phyloP scores from a whole-genome alignment of 2,888 invertebrate genomes.

The Megaustenia siamemsis region DNA sequence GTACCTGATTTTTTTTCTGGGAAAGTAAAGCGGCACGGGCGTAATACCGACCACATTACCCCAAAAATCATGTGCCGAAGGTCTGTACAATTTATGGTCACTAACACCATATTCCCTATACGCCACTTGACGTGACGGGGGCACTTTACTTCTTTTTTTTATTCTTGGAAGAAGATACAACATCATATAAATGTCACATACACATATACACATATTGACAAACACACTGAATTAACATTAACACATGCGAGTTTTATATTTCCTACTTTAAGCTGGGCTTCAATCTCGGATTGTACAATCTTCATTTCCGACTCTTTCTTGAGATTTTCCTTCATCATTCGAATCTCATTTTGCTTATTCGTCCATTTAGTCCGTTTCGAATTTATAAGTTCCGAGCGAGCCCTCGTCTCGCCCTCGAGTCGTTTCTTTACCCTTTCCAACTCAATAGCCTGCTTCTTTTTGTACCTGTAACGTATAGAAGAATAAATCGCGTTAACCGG shows the following conservation, averaged over 20 bases:
- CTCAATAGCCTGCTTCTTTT: neutral
- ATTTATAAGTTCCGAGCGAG: neutral
- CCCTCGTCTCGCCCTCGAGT: neutral
- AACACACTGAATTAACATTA: neutral
- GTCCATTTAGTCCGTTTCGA: neutral
- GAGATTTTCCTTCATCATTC: neutral
- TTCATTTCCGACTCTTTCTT: neutral
- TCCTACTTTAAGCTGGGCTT: slow-evolving; percentile 13
- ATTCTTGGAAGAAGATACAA: neutral
- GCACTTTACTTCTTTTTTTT: too few relatives aligned
- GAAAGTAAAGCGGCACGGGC: too few relatives aligned
- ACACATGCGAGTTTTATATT: too few relatives aligned
- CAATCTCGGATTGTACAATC: neutral
- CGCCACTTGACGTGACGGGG: too few relatives aligned
- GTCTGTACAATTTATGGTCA: too few relatives aligned
- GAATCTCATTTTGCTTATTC: neutral
- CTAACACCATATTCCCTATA: too few relatives aligned
- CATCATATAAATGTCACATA: too few relatives aligned
- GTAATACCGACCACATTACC: too few relatives aligned
- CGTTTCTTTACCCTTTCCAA: neutral
- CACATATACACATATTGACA: neutral
- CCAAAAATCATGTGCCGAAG: too few relatives aligned
- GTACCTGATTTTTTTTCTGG: too few relatives aligned
- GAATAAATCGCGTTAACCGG: too few relatives aligned
- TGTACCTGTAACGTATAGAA: neutral